phyloP scores from a whole-genome alignment of 2,113 vertebrate genomes.

The Dromaius novaehollandiae region DNA sequence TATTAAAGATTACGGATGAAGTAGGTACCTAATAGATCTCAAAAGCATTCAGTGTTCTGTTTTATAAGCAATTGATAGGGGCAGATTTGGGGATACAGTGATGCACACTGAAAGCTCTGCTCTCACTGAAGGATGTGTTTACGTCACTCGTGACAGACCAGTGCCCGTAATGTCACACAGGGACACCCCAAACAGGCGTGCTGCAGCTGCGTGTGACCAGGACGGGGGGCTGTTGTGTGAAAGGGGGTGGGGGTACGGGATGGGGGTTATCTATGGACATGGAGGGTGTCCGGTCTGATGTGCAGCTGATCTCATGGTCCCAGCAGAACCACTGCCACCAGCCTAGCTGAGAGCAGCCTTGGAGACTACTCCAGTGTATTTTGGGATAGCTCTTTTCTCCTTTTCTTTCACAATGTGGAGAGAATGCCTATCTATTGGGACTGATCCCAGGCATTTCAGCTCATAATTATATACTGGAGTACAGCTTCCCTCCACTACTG shows the following conservation, averaged over 20 bases:
- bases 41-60: neutral
- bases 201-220: no score
- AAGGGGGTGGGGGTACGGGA: neutral
- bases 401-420: neutral
- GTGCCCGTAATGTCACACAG: neutral
- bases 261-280: neutral
- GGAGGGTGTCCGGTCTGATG: neutral
- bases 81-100: neutral
- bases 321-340: neutral
- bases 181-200: no score
- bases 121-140: neutral
- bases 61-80: neutral
- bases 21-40: neutral
- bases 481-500: neutral
- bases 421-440: neutral
- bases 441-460: neutral
- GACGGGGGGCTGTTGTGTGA: no score
- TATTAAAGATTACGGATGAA: neutral
- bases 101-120: neutral
- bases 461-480: neutral
- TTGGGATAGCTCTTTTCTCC: neutral
- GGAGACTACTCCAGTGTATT: neutral
- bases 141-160: neutral
- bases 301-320: neutral
- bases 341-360: neutral